phyloP scores from a whole-genome alignment of 2,888 invertebrate species.

The Selenia dentaria region DNA sequence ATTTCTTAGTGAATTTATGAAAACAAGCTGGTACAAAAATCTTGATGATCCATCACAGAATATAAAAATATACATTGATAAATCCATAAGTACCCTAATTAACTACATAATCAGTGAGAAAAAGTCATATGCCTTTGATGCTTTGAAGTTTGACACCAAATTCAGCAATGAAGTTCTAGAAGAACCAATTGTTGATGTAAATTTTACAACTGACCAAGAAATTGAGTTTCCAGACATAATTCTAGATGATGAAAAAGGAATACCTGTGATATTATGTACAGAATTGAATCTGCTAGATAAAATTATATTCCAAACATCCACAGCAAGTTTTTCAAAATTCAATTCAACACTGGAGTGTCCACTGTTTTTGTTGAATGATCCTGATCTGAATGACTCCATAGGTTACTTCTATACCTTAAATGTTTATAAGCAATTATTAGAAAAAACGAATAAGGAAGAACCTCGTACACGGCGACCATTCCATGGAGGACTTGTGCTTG shows the following conservation, averaged over 20 bases:
- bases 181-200: constrained; percentile 39
- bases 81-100: no score
- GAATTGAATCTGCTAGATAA: constrained; percentile 44
- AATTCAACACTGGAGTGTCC: constrained; percentile 48
- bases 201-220: constrained; percentile 45
- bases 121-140: constrained; percentile 51
- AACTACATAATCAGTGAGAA: constrained; percentile 30
- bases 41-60: no score
- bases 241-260: constrained; percentile 48
- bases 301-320: constrained; percentile 41
- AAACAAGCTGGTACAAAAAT: no score
- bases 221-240: constrained; percentile 56
- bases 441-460: constrained; percentile 37
- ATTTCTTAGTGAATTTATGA: no score
- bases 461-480: constrained; percentile 49
- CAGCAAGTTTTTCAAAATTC: constrained; percentile 48
- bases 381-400: constrained; percentile 45
- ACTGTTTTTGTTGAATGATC: constrained; percentile 45
- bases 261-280: constrained; percentile 49
- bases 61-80: no score
- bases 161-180: constrained; percentile 37
- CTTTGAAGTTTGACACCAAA: constrained; percentile 42
- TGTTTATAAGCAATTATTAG: constrained; percentile 49
- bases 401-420: constrained; percentile 54
- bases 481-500: constrained; percentile 50